phyloP scores from a whole-genome alignment of 2,113 vertebrate species.

The Haliaeetus leucogaster region DNA sequence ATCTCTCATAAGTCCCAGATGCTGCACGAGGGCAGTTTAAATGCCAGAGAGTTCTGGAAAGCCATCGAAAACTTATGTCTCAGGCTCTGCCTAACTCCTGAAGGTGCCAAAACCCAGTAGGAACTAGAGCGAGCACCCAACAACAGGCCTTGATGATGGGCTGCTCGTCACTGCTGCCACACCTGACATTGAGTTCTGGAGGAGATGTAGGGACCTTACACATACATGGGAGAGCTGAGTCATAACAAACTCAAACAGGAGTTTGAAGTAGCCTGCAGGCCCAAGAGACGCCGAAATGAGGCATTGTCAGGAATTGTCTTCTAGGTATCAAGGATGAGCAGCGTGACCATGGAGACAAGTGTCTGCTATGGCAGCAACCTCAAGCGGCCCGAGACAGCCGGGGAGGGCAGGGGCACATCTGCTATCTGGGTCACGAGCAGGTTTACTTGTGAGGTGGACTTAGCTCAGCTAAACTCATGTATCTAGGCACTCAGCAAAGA shows the following conservation, averaged over 20 bases:
- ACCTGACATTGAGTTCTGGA: background rate
- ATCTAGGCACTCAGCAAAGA: background rate
- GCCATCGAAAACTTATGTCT: background rate
- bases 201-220: background rate
- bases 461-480: background rate
- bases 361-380: background rate
- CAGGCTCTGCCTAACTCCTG: background rate
- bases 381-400: accelerated
- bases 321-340: background rate
- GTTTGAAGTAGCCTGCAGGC: background rate
- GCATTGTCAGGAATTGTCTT: background rate
- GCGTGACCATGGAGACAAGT: background rate
- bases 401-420: background rate
- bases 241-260: background rate
- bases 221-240: accelerated
- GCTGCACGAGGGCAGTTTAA: background rate
- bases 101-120: background rate
- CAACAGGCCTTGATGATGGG: background rate
- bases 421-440: accelerated
- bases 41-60: background rate
- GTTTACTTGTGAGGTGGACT: background rate
- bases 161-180: background rate
- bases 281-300: background rate
- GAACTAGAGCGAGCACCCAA: background rate
- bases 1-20: background rate